A percentile compares a stretch with the other conserved stretches of the same genome.
Conservation (phyloP, 2,888 invertebrate species). For the Onthophagus sagittarius region DNA sequence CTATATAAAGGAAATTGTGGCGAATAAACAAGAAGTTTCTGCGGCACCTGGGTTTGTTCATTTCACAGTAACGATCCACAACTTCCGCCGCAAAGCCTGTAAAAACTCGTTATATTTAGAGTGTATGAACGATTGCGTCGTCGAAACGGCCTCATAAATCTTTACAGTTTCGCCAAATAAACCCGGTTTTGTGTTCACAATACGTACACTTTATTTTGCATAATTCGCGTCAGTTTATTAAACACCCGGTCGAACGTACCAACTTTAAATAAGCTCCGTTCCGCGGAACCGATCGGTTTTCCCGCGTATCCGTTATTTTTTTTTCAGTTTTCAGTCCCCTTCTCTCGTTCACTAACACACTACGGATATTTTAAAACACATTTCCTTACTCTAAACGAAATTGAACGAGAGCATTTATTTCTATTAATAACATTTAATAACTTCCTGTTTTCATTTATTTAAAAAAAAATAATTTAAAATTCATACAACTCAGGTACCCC, state of each 20-base stretch:
- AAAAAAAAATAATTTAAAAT: no score
- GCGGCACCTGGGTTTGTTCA: constrained; percentile 36
- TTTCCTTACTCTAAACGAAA: not conserved
- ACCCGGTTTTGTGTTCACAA: constrained; percentile 19
- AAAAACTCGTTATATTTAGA: constrained; percentile 38
- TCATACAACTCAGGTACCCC: no score
- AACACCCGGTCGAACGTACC: constrained; percentile 11
- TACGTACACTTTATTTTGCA: constrained; percentile 16
- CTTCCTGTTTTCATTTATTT: not conserved
- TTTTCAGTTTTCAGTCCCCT: no score
- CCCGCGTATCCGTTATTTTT: not conserved
- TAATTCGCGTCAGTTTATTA: constrained; percentile 21
- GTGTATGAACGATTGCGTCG: constrained; percentile 35
- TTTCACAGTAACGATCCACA: constrained; percentile 34
- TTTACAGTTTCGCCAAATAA: constrained; percentile 32
- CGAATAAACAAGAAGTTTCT: constrained; percentile 30
- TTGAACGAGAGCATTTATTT: constrained; percentile 1
- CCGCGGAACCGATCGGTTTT: not conserved
- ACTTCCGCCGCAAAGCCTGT: constrained; percentile 33
- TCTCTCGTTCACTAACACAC: not conserved
- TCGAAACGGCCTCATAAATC: constrained; percentile 35
- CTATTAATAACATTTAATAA: constrained; percentile 4
- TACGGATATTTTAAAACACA: constrained; percentile 1
- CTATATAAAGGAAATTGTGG: constrained; percentile 26
- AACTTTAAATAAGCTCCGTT: not conserved